A percentile compares a stretch with the other conserved stretches of the same genome.
These are phyloP conservation scores for Pseudomyrmex gracilis DNA, from an alignment of 1,140 invertebrate species.

Conservation along the genomic window DNA sequence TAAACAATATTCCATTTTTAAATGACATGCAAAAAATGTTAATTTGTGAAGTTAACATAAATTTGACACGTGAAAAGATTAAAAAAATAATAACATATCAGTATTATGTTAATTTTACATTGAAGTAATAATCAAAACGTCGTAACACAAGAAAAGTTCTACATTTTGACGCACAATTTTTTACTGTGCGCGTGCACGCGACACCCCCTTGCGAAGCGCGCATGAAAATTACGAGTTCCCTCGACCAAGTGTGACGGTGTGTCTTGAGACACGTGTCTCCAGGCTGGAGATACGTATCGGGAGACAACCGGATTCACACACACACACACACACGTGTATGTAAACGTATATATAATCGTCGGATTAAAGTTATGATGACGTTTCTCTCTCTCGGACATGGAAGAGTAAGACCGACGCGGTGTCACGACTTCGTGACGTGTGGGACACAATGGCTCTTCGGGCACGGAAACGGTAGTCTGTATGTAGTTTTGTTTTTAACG, in stretches of 20 bases:
- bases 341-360: constrained; percentile 20
- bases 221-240: constrained; percentile 39
- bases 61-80: too few species aligned
- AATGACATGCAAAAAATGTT: too few species aligned
- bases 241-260: background rate
- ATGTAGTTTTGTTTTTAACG: background rate
- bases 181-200: constrained; percentile 12
- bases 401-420: background rate
- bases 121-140: too few species aligned
- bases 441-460: constrained; percentile 1
- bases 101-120: too few species aligned
- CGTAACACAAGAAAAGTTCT: too few species aligned
- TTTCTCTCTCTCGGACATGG: constrained; percentile 35
- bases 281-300: constrained; percentile 41
- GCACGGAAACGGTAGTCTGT: constrained; percentile 41
- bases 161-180: too few species aligned
- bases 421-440: constrained; percentile 50
- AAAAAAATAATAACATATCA: too few species aligned
- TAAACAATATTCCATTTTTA: too few species aligned
- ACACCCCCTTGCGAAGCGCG: constrained; percentile 1
- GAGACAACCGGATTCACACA: constrained; percentile 10
- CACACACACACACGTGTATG: too few species aligned
- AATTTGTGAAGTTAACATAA: too few species aligned
- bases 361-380: constrained; percentile 61
- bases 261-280: constrained; percentile 45